phyloP scores from a whole-genome alignment of 2,113 vertebrate genomes.

The Lophura nycthemera region DNA sequence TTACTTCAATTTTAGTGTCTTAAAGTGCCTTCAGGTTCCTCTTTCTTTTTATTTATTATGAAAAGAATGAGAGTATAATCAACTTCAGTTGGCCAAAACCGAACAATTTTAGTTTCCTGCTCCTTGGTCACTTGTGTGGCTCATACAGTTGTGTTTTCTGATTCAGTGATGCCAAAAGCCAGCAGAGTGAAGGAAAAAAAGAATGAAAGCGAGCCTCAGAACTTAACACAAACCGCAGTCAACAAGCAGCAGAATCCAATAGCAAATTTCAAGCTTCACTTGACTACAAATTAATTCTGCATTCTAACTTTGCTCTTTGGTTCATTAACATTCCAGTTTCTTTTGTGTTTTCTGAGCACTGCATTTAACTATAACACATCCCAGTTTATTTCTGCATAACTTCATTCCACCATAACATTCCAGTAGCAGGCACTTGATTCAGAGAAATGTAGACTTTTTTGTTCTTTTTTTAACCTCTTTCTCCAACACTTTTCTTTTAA shows the following conservation, averaged over 20 bases:
- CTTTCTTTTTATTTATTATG: background rate
- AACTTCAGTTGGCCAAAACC: background rate
- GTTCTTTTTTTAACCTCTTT: fast-evolving
- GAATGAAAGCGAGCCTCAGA: background rate
- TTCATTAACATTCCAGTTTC: conserved; percentile 67
- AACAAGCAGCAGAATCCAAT: conserved; percentile 46
- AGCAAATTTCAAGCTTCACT: conserved; percentile 62
- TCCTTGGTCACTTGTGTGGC: background rate
- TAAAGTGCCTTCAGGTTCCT: background rate
- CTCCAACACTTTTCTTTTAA: background rate
- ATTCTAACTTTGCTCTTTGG: conserved; percentile 52
- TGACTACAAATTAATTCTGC: conserved; percentile 65
- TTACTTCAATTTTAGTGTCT: background rate
- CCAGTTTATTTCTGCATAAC: conserved; percentile 29
- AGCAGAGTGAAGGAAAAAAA: background rate
- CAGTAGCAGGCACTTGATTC: background rate
- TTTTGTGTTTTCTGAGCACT: conserved; percentile 46
- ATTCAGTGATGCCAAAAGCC: background rate
- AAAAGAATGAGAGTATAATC: conserved; percentile 9
- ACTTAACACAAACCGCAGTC: background rate
- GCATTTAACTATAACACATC: conserved; percentile 43
- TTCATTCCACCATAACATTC: conserved; percentile 3
- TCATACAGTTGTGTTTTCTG: background rate
- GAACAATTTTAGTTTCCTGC: background rate
- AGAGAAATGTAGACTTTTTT: background rate